A percentile compares a stretch with the other conserved stretches of the same genome.
Evolutionary conservation across 2,113 vertebrate species (phyloP).

Genomic region (Gobio gobio): DNA sequence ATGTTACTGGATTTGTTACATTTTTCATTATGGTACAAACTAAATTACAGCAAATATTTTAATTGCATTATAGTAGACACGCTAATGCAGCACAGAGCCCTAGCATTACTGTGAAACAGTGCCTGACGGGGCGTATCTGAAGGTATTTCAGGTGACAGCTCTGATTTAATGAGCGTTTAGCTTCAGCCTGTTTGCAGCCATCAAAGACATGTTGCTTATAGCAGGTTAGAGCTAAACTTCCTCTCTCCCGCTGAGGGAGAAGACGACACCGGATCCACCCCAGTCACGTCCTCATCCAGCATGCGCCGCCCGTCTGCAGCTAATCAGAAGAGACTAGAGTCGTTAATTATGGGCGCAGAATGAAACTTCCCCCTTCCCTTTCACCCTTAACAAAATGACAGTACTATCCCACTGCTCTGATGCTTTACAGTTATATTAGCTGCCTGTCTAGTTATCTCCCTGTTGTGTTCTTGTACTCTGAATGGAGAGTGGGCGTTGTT

Average conservation of each 20-base stretch:
- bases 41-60: background rate
- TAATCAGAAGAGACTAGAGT: slow-evolving; percentile 59
- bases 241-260: slow-evolving; percentile 32
- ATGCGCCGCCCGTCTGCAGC: slow-evolving; percentile 46
- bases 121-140: background rate
- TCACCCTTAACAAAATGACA: slow-evolving; percentile 48
- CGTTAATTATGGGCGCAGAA: slow-evolving; percentile 60
- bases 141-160: background rate
- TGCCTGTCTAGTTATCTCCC: slow-evolving; percentile 17
- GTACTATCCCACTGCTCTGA: slow-evolving; percentile 30
- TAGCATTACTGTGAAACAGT: background rate
- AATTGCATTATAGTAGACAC: background rate
- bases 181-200: slow-evolving; percentile 45
- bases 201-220: slow-evolving; percentile 38
- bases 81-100: background rate
- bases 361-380: slow-evolving; percentile 5
- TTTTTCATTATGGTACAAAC: background rate
- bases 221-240: slow-evolving; percentile 27
- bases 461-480: slow-evolving; percentile 13
- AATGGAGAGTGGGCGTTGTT: slow-evolving; percentile 9
- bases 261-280: slow-evolving; percentile 46
- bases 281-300: slow-evolving; percentile 33
- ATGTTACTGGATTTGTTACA: background rate
- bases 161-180: slow-evolving; percentile 42
- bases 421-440: slow-evolving; percentile 2